Evolutionary conservation across 1,140 invertebrate species (phyloP).

Genomic region (Drosophila novamexicana): DNA sequence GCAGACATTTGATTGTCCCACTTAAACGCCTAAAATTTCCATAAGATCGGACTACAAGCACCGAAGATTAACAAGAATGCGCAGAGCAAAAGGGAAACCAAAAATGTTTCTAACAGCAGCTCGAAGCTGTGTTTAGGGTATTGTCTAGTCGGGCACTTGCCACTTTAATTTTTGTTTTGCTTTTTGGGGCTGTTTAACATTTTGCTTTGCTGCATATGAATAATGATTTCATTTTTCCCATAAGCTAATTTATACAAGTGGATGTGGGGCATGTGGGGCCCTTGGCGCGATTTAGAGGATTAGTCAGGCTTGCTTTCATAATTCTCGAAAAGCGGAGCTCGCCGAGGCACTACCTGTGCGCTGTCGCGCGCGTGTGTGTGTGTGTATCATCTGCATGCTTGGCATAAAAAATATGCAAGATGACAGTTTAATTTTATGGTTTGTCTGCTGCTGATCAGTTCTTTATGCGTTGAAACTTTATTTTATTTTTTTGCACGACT

Average conservation of each 20-base stretch:
- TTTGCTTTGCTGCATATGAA: constrained; percentile 66
- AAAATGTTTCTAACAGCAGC: too few species aligned
- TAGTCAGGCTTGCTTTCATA: constrained; percentile 84
- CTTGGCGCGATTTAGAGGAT: constrained; percentile 82
- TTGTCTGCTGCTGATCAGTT: constrained; percentile 84
- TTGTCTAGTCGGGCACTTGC: not conserved
- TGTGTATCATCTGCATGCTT: constrained; percentile 55
- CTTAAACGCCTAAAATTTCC: too few species aligned
- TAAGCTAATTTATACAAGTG: constrained; percentile 84
- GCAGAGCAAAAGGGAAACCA: too few species aligned
- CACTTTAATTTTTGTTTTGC: constrained; percentile 15
- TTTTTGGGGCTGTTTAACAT: constrained; percentile 70
- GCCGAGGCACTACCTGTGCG: constrained; percentile 50
- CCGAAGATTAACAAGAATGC: too few species aligned
- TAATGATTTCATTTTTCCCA: constrained; percentile 84
- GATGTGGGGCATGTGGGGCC: constrained; percentile 64
- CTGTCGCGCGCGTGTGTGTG: not conserved
- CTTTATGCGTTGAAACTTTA: constrained; percentile 80
- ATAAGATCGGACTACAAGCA: too few species aligned
- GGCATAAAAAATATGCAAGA: constrained; percentile 84
- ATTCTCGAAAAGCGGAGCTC: constrained; percentile 59
- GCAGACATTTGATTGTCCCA: too few species aligned
- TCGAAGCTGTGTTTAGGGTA: too few species aligned
- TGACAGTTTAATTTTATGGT: constrained; percentile 85
- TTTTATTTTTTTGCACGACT: constrained; percentile 31